Percentiles rank a stretch among this genome's conserved stretches.
These are phyloP conservation scores for Arothron firmamentum DNA, from an alignment of 2,113 vertebrate genomes.

Conservation along the genomic window DNA sequence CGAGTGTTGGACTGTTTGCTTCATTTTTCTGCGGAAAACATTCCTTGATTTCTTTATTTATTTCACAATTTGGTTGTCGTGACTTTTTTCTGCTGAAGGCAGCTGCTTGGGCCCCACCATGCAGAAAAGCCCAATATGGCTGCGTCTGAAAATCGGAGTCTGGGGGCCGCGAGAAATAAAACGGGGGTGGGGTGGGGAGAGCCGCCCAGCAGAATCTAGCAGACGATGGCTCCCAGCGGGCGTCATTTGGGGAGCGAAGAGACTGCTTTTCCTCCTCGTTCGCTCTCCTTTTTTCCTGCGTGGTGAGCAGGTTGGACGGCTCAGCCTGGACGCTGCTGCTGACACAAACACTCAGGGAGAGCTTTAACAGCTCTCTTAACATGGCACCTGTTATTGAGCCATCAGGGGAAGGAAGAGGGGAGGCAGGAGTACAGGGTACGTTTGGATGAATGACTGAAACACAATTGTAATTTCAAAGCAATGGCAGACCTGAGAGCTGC, in stretches of 20 bases:
- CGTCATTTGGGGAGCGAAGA: constrained; percentile 63
- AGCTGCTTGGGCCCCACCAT: constrained; percentile 51
- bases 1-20: constrained; percentile 3
- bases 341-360: constrained; percentile 78
- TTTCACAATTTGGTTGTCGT: constrained; percentile 65
- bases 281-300: constrained; percentile 67
- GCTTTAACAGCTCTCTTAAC: constrained; percentile 76
- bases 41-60: constrained; percentile 72
- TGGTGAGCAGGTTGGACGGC: constrained; percentile 75
- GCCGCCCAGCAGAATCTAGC: constrained; percentile 63
- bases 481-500: constrained; percentile 75
- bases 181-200: constrained; percentile 46
- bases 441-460: constrained; percentile 61
- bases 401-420: constrained; percentile 65
- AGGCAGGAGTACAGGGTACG: constrained; percentile 9
- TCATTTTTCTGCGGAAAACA: constrained; percentile 70
- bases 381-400: constrained; percentile 81
- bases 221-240: constrained; percentile 71
- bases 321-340: constrained; percentile 73
- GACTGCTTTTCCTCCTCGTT: constrained; percentile 49
- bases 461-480: constrained; percentile 83
- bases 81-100: constrained; percentile 73
- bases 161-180: constrained; percentile 66
- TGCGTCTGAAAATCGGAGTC: constrained; percentile 70
- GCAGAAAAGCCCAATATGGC: constrained; percentile 76